Percentiles rank a stretch among this genome's conserved stretches.
phyloP scores from a whole-genome alignment of 2,888 invertebrate genomes.

The Periphyllus acericola region DNA sequence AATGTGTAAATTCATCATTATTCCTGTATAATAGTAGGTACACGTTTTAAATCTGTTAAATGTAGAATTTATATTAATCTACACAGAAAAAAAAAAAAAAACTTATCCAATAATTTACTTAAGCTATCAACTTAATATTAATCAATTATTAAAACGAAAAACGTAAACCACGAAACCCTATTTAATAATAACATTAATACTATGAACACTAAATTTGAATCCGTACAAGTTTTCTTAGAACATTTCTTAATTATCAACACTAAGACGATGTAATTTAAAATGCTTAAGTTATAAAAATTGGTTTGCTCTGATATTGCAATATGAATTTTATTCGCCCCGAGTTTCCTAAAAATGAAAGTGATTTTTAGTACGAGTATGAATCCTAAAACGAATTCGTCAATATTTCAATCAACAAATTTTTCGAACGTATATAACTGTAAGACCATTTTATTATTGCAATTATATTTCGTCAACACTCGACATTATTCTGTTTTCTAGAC shows the following conservation, averaged over 20 bases:
- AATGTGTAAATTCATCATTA: conserved; percentile 2
- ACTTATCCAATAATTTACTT: background rate
- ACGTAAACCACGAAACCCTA: background rate
- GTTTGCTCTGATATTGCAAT: background rate
- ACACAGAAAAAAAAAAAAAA: background rate
- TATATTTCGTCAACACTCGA: too few relatives aligned
- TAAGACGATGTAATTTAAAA: background rate
- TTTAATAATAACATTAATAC: background rate
- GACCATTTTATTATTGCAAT: too few relatives aligned
- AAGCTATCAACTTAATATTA: background rate
- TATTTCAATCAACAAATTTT: too few relatives aligned
- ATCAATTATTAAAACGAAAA: background rate
- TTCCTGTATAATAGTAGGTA: background rate
- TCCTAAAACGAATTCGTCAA: background rate
- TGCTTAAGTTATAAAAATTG: background rate
- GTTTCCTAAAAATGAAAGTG: background rate
- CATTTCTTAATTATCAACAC: background rate
- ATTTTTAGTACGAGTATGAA: too few relatives aligned
- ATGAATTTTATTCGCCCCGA: background rate
- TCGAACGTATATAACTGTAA: too few relatives aligned
- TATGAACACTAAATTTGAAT: background rate
- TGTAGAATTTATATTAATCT: background rate
- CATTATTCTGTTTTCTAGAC: background rate
- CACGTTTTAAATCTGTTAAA: background rate
- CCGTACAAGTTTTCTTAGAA: background rate